Evolutionary conservation across 2,888 invertebrate genomes (phyloP), one percentile per base, ranked within the genome.

Genomic region (Drosophila nr. perissopoda): DNA sequence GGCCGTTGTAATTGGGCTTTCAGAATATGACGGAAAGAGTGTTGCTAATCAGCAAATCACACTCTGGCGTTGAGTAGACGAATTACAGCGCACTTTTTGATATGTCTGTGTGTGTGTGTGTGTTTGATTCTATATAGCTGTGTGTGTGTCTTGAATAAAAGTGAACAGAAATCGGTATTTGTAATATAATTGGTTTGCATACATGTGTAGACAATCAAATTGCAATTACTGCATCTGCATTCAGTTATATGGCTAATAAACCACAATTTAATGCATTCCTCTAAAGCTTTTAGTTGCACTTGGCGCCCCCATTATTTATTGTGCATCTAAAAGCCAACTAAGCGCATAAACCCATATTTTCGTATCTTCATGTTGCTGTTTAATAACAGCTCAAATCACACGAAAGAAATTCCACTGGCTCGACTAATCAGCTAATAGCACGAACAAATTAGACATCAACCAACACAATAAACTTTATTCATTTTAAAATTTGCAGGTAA

Each of bases 1-100:
- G 72, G 60, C 72, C 65, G 73, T 88, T 89, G 88, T 90, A 90
- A 88, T 81, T 83, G 89, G 82, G 79, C 82, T 87, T 76, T 88
- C 76, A 87, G 88, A 91, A 91, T 88, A 90, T 91, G 91, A 90
- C 91, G 90, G 91, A 91, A 90, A 90, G 83, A 84, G 82, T 91
- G 89, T 84, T 88, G 91, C 89, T 91, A 91, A 91, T 91, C 90
- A 91, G 91, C 91, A 91, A 91, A 91, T 91, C 88, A 83, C 72
- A 89, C 82, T 89, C 72, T 81, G 76, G 89, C 81, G 82, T 82
- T 82, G 87, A 91, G 90, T 90, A 84, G 89, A 84, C 87, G 87
- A 90, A 89, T 89, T 91, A 88, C 88, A 79, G 56, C 42, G 78
- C 83, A 81, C 71, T 73, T 61, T 76, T 75, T 53, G 34, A 31